These are phyloP conservation scores for Rhineura floridana DNA, from an alignment of 2,113 vertebrate genomes.

Conservation along the genomic window DNA sequence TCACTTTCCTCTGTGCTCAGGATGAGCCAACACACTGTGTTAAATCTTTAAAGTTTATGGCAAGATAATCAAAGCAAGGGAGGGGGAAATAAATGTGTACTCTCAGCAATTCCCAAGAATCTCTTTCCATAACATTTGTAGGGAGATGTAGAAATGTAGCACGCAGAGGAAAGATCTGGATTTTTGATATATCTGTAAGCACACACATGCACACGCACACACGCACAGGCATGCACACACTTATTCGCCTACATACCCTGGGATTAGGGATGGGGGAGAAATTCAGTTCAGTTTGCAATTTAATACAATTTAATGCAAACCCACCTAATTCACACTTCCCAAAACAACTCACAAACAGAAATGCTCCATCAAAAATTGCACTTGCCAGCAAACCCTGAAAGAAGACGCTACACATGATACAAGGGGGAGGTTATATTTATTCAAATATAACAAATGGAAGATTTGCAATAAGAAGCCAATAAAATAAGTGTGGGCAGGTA, in stretches of 20 bases:
- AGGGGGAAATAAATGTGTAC: constrained; percentile 8
- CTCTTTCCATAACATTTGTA: constrained; percentile 23
- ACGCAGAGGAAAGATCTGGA: not conserved
- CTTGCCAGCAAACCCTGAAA: no score
- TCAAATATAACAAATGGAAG: no score
- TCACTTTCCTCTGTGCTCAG: constrained; percentile 48
- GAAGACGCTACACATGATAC: no score
- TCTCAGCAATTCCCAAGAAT: constrained; percentile 7
- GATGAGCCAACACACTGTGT: constrained; percentile 10
- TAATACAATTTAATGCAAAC: no score
- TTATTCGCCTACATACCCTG: not conserved
- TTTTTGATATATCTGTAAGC: not conserved
- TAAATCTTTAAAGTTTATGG: constrained; percentile 13
- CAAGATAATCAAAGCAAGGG: constrained; percentile 7
- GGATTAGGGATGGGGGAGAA: not conserved
- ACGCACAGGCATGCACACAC: no score
- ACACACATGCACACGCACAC: no score
- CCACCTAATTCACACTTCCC: no score
- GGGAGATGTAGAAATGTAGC: not conserved
- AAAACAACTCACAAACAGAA: not conserved
- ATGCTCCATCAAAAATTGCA: no score
- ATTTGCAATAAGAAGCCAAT: no score
- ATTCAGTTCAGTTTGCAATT: no score
- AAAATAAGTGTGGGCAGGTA: no score
- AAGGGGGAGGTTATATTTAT: no score